Evolutionary conservation across 2,113 vertebrate species (phyloP).

Genomic region (Gymnarchus niloticus): DNA sequence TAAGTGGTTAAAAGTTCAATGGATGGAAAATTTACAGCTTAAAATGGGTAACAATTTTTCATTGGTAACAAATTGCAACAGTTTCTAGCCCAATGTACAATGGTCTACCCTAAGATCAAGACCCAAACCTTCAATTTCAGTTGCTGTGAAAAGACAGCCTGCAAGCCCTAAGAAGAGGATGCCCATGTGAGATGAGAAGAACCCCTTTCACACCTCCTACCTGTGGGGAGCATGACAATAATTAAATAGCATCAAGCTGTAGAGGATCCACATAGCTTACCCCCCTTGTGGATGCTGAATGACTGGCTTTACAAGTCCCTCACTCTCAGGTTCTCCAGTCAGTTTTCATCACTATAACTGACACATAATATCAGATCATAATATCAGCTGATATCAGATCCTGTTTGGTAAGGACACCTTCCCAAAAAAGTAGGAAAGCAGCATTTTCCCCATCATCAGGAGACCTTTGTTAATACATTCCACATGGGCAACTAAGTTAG

Average conservation of each 20-base stretch:
- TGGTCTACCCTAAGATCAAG: not conserved
- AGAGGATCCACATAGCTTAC: not conserved
- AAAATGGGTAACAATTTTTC: not conserved
- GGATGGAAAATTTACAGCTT: no score
- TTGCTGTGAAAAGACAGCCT: not conserved
- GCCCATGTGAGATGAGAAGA: not conserved
- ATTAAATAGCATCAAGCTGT: not conserved
- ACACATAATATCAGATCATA: not conserved
- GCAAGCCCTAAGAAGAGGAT: no score
- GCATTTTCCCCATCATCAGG: not conserved
- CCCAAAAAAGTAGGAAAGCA: not conserved
- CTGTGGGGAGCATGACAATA: not conserved
- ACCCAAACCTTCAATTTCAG: not conserved
- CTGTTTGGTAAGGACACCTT: not conserved
- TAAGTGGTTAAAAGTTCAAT: no score
- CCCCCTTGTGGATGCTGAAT: not conserved
- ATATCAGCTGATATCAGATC: not conserved
- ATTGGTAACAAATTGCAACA: not conserved
- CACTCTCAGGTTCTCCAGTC: not conserved
- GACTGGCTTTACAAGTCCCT: not conserved
- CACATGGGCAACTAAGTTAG: not conserved
- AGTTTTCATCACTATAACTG: constrained; percentile 16
- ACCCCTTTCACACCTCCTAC: not conserved
- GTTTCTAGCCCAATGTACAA: not conserved
- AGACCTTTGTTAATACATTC: constrained; percentile 7